Evolutionary conservation across 2,888 invertebrate genomes (phyloP).

Genomic region (Cheilosia vulpina): DNA sequence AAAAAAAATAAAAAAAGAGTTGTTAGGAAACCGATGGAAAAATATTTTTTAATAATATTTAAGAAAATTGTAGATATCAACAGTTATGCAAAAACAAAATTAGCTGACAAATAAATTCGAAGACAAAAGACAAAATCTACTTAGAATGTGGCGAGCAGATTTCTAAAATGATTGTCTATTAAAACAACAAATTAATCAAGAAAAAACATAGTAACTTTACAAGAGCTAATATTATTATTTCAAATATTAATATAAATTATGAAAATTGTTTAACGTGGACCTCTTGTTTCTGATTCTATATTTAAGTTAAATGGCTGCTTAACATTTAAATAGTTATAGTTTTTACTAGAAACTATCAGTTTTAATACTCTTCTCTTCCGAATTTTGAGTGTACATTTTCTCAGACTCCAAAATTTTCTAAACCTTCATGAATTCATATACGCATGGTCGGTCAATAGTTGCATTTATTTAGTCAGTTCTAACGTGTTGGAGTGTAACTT

Average conservation of each 20-base stretch:
- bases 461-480: no score
- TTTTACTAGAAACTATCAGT: no score
- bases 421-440: no score
- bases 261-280: not conserved
- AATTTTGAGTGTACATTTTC: no score
- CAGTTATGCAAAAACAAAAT: constrained; percentile 53
- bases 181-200: constrained; percentile 69
- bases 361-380: no score
- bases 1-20: constrained; percentile 11
- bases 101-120: constrained; percentile 65
- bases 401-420: no score
- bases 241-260: not conserved
- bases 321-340: no score
- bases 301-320: not conserved
- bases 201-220: constrained; percentile 39
- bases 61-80: constrained; percentile 71
- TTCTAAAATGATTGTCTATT: constrained; percentile 69
- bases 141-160: constrained; percentile 13
- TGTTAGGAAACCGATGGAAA: constrained; percentile 44
- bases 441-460: no score
- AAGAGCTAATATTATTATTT: constrained; percentile 16
- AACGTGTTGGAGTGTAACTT: no score
- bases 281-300: not conserved
- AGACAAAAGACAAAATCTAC: constrained; percentile 34
- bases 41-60: constrained; percentile 70